Percentiles rank a stretch among this genome's conserved stretches.
These are phyloP conservation scores for zebrafish (Danio rerio) DNA, from an alignment of 2,113 vertebrate genomes.

Conservation along the genomic window DNA sequence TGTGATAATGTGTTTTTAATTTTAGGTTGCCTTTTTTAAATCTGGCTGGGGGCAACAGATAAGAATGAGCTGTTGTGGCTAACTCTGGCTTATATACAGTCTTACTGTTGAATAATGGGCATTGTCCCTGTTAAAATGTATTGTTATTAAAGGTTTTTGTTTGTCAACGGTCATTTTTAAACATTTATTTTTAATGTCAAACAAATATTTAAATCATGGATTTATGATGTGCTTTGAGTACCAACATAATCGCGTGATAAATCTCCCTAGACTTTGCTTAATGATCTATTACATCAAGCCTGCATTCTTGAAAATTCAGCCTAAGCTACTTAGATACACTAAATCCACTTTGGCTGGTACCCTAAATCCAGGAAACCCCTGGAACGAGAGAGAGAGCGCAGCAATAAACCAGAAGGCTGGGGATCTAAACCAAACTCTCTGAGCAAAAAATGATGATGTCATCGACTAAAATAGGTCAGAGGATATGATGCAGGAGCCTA, in stretches of 20 bases:
- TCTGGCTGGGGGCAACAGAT: too few relatives aligned
- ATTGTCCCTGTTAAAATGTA: too few relatives aligned
- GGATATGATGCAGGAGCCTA: conserved; percentile 44
- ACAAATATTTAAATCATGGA: not conserved
- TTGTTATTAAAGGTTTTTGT: not conserved
- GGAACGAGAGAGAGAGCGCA: not conserved
- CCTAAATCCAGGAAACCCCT: conserved; percentile 21
- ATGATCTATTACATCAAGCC: not conserved
- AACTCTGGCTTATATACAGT: too few relatives aligned
- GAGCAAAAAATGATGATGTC: conserved; percentile 40
- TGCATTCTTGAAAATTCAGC: not conserved
- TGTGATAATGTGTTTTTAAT: too few relatives aligned
- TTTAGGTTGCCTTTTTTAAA: too few relatives aligned
- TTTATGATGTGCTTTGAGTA: too few relatives aligned
- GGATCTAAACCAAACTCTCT: conserved; percentile 47
- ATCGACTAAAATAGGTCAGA: conserved; percentile 51
- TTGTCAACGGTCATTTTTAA: not conserved
- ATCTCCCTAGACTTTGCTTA: not conserved
- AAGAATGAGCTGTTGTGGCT: too few relatives aligned
- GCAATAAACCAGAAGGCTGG: conserved; percentile 21
- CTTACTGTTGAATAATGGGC: too few relatives aligned
- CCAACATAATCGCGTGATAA: not conserved
- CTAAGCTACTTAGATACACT: not conserved
- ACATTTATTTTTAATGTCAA: not conserved
- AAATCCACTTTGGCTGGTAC: conserved; percentile 27